Percentiles rank a stretch among this genome's conserved stretches.
These are phyloP conservation scores for Acronicta alni DNA, from an alignment of 2,888 invertebrate genomes.

Conservation along the genomic window DNA sequence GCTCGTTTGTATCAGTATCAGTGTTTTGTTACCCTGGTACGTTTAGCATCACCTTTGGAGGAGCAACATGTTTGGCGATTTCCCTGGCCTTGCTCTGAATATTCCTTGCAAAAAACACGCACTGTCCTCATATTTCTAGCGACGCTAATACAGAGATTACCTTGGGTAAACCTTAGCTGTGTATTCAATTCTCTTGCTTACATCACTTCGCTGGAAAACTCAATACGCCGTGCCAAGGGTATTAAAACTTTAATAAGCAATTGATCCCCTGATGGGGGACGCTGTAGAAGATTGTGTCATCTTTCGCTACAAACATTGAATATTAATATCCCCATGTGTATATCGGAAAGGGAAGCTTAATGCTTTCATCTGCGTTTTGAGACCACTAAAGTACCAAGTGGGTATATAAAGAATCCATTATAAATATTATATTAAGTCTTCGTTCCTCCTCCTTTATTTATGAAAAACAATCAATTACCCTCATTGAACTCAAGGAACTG, in stretches of 20 bases:
- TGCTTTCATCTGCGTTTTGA: not conserved
- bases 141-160: not conserved
- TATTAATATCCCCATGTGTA: constrained; percentile 21
- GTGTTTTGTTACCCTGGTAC: too few relatives aligned
- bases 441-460: too few relatives aligned
- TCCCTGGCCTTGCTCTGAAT: too few relatives aligned
- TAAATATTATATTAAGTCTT: too few relatives aligned
- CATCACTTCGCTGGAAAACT: not conserved
- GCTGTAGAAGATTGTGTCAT: constrained; percentile 3
- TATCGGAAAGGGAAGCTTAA: constrained; percentile 15
- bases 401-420: too few relatives aligned
- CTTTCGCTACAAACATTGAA: constrained; percentile 15
- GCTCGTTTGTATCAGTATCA: too few relatives aligned
- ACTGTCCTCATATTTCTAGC: not conserved
- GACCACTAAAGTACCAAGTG: too few relatives aligned
- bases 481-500: too few relatives aligned
- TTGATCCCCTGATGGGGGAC: constrained; percentile 25
- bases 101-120: too few relatives aligned
- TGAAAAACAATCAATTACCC: too few relatives aligned
- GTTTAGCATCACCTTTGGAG: too few relatives aligned
- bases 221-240: constrained; percentile 10
- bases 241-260: constrained; percentile 30
- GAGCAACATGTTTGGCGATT: too few relatives aligned
- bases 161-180: not conserved
- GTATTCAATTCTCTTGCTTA: constrained; percentile 2